Base-by-base conservation (phyloP, 2,888 invertebrate genomes). In the Spodoptera exigua region DNA sequence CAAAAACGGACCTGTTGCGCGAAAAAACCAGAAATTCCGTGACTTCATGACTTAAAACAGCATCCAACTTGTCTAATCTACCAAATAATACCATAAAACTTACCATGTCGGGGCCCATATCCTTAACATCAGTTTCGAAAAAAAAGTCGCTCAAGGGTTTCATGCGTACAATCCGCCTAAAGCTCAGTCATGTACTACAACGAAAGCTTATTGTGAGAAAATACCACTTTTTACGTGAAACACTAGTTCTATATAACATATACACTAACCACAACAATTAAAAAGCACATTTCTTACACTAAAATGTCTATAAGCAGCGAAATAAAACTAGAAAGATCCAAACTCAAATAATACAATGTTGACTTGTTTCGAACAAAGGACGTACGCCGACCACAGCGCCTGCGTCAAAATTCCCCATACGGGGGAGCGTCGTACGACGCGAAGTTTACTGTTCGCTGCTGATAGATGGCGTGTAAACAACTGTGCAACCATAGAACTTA, bases 71-170 rank as follows among this genome's bases (percentile, higher is more conserved):
- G 54, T 66, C 60, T 80, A 78, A 74, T 85, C 82, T 86, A 83
- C 60, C 69, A 61, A 53, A 70, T 78, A 68, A 76, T 80, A 66
- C 59, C 52, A 75, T 79, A 78, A 86, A 85, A 93, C 94, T 95
- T 94, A 97, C 96, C 96, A 97, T 96, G 94, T 96, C 96, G 94
- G 96, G 96, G 95, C 96, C 96, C 96, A 96, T 96, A 95, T 96
- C 96, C 95, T 96, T 96, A 96, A 96, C 96, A 95, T 96, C 96
- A 92, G 95, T 93, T 93, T 95, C 95, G 89, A 95, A 95, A 95
- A 96, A 95, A 90, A 95, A 95, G 88, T 95, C 95, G 95, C 95
- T 95, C 94, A 95, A 95, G 89, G 95, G 95, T 95, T 95, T 95
- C 95, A 95, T 95, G 95, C 94, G 94, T 92, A 89, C 92, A 87